Evolutionary conservation across 2,888 invertebrate species (phyloP), one percentile per base, ranked within the genome.

Genomic region (Microctonus hyperodae): DNA sequence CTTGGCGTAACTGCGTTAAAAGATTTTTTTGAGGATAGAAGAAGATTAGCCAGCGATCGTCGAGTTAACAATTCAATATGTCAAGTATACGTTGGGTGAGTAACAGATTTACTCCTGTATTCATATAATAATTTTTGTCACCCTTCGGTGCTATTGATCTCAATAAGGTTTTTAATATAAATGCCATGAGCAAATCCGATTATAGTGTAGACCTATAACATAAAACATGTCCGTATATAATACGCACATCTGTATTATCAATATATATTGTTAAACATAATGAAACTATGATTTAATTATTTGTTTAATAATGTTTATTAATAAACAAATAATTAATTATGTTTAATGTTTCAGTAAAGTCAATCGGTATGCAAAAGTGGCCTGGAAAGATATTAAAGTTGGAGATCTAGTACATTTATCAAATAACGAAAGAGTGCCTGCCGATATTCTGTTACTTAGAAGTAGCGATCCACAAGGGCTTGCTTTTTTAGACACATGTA

Each of bases 401-500:
- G 98, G 98, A 2, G 98, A 98, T 85, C 87, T 98, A 75, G 92
- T 98, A 58, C 97, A 97, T 85, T 87, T 98, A 77, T 96, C 96
- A 55, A 97, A 97, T 87, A 96, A 98, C 86, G 97, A 98, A 86
- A 90, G 95, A 64, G 95, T 98, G 72, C 98, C 98, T 35, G 98
- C 98, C 0, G 98, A 98, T 85, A 92, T 98, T 80, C 87, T 98
- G 69, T 86, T 98, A 67, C 87, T 98, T 69, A 89, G 92, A 77
- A 93, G 95, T 65, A 95, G 96, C 78, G 96, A 95, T 85, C 89
- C 92, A 9, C 89, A 92, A 79, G 97, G 97, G 50, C 87, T 94
- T 67, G 97, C 96, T 82, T 97, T 95, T 85, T 90, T 98, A 73
- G 98, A 98, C 85, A 98, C 98, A 0, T 95, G 96, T 81, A 97